Evolutionary conservation across 2,113 vertebrate genomes (phyloP), one percentile per base, ranked within the genome.

Genomic region (Oreochromis aureus): DNA sequence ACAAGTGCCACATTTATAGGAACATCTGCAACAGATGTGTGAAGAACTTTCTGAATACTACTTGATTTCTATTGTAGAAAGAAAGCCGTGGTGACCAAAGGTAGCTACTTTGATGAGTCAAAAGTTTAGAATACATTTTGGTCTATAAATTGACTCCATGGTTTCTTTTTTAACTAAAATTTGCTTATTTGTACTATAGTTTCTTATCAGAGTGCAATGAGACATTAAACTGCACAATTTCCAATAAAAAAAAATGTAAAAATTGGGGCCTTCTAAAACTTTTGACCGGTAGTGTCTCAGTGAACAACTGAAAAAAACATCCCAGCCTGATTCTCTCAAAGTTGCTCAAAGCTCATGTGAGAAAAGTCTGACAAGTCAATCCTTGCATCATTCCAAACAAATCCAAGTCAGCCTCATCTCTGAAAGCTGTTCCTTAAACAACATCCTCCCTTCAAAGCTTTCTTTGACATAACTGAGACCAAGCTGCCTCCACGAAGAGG

Each of bases 151-250:
- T 0, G n/a, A 66, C 12, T 66, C 32, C 61, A 36, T 1, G 32
- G 36, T 5, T 66, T n/a, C 0, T 2, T 36, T 56, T 36, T 66
- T 36, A 63, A 66, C 32, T 1, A 63, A 0, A 36, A n/a, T 36
- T 36, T 36, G 0, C 32, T 66, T 36, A 66, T 66, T 66, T 36
- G 18, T 36, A 36, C 32, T n/a, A 36, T 1, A 12, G 18, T 66
- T 66, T 66, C 10, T 36, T 66, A n/a, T 66, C 32, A 36, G 32
- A 66, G 18, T 3, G 18, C 61, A n/a, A 66, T 0, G 6, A 66
- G 10, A 66, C 61, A 3, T 66, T 36, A 66, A 36, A 66, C 61
- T 66, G 61, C 32, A 66, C 16, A 66, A 66, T 32, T 66, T 66
- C 4, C 30, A n/a, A 63, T 63, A 36, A 12, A 63, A 27, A 27